Conservation (phyloP, 2,113 vertebrate species). For the Coreoperca whiteheadi region DNA sequence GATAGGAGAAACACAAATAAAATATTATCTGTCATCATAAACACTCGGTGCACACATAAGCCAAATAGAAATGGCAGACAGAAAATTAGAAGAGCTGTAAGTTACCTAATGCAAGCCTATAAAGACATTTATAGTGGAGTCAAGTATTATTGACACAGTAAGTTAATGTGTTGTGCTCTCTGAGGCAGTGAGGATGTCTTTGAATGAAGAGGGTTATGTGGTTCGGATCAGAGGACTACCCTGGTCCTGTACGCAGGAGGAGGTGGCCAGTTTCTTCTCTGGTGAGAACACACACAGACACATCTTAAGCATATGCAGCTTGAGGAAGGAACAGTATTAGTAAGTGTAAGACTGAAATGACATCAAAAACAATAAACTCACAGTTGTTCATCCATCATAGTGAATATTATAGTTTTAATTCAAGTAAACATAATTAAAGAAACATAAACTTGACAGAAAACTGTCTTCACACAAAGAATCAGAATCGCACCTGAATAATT, state of each 20-base stretch:
- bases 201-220: constrained; percentile 86
- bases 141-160: background rate
- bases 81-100: background rate
- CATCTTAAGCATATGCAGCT: background rate
- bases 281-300: constrained; percentile 71
- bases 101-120: background rate
- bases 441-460: background rate
- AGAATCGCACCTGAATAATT: background rate
- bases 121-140: background rate
- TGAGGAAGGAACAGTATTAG: background rate
- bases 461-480: background rate
- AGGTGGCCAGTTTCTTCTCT: constrained; percentile 88
- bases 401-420: background rate
- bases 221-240: constrained; percentile 89
- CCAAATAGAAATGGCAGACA: background rate
- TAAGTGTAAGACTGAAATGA: background rate
- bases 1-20: background rate
- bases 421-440: background rate
- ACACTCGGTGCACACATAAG: background rate
- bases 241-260: constrained; percentile 88
- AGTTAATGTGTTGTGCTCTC: constrained; percentile 22
- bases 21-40: background rate
- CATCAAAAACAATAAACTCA: background rate
- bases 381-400: background rate
- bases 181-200: constrained; percentile 81